Base-by-base conservation (phyloP, 2,888 invertebrate genomes). In the Camponotus fellah region DNA sequence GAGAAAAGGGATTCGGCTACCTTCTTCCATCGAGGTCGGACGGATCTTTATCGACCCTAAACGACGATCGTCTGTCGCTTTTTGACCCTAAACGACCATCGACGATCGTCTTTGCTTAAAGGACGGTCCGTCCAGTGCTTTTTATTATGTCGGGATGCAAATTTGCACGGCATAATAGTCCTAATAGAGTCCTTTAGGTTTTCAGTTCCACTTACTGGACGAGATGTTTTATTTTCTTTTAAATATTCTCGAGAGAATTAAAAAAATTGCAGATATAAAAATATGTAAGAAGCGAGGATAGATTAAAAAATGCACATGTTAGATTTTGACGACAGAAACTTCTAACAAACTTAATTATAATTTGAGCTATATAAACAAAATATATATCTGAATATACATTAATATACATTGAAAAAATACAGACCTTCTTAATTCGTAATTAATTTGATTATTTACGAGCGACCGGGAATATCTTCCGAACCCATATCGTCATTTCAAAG, bases 11-110 rank as follows among this genome's bases (percentile, higher is more conserved):
- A 26, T 58, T 66, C 43, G 17, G 40, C 46, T 17, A 32, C 34
- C 46, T 37, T 68, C 12, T 65, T 32, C 40, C 26, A 6, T 68
- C 26, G 12, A 53, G 5, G 12, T 10, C 40, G 32, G 26, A 68
- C 34, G 77, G 53, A 68, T 68, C 40, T 77, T 56, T 46, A 56
- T 77, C 56, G 21, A 12, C 12, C 68, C 37, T 68, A 68, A 77
- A 53, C 76, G 76, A 53, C 26, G 8, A 56, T 77, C 17, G 37
- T 46, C 32, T 32, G 1, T 46, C 10, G 21, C 21, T 34, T 75
- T 64, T 64, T 21, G 14, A 10, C 10, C 10, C 21, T n/a, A 62
- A 75, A 62, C 14, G 46, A 0, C 3, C 14, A n/a, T n/a, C 32
- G 26, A 4, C 68, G 26, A 26, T 66, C 26, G 53, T n/a, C 8